Percentiles rank a stretch among this genome's conserved stretches.
Evolutionary conservation across 2,888 invertebrate genomes (phyloP).

Genomic region (Melanostoma scalare): DNA sequence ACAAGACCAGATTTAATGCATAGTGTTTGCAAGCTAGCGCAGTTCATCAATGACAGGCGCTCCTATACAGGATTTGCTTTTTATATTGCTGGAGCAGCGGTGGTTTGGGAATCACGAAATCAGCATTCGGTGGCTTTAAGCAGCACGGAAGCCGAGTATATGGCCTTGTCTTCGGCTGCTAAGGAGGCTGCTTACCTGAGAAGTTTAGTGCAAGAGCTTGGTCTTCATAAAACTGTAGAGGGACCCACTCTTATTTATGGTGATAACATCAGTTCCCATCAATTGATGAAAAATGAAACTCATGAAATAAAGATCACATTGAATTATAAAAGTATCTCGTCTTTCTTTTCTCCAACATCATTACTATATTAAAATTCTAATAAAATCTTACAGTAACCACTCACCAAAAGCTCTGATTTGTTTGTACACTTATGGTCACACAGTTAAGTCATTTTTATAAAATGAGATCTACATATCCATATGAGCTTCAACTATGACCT

Average conservation of each 20-base stretch:
- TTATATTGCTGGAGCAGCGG: constrained; percentile 30
- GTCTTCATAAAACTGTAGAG: not conserved
- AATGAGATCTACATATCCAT: no score
- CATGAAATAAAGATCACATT: no score
- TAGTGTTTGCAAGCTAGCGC: constrained; percentile 44
- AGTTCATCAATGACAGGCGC: constrained; percentile 54
- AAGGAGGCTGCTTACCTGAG: constrained; percentile 43
- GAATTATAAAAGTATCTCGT: no score
- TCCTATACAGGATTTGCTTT: constrained; percentile 57
- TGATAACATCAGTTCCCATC: constrained; percentile 18
- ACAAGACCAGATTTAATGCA: constrained; percentile 62
- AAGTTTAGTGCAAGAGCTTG: constrained; percentile 21
- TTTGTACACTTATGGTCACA: no score
- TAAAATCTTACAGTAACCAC: no score
- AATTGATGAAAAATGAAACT: constrained; percentile 25
- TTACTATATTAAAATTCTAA: no score
- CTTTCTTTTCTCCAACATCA: no score
- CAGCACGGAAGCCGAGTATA: constrained; percentile 55
- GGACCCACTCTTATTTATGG: constrained; percentile 13
- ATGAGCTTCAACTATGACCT: no score
- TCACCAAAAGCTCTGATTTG: no score
- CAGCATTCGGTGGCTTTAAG: constrained; percentile 56
- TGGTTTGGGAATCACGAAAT: constrained; percentile 51
- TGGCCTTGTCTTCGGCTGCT: constrained; percentile 44
- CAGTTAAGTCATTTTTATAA: no score